phyloP scores from a whole-genome alignment of 1,140 invertebrate species.

The Globodera ellingtonae region DNA sequence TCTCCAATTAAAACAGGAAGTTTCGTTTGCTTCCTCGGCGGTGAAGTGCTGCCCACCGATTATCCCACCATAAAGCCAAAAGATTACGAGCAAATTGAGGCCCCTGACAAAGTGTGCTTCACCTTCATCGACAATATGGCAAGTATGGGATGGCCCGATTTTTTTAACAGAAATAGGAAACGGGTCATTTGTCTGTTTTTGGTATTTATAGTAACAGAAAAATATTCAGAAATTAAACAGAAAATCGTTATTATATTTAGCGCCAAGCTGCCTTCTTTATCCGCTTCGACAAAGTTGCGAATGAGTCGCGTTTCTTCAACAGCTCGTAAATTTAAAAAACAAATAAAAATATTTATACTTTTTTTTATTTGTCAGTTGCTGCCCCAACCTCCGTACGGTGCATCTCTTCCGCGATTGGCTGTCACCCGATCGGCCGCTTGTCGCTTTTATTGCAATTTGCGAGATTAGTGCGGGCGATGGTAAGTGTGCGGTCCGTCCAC shows the following conservation, averaged over 20 bases:
- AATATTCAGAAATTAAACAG: no score
- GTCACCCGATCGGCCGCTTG: slow-evolving; percentile 7
- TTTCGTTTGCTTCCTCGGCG: slow-evolving; percentile 23
- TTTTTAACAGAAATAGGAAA: no score
- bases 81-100: background rate
- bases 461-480: slow-evolving; percentile 18
- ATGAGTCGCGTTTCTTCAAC: slow-evolving; percentile 22
- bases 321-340: slow-evolving; percentile 4
- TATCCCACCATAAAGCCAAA: background rate
- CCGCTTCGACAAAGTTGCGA: slow-evolving; percentile 5
- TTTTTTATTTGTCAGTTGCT: slow-evolving; percentile 12
- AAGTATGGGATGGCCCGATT: no score
- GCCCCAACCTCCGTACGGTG: slow-evolving; percentile 12
- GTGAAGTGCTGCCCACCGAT: slow-evolving; percentile 11
- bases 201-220: no score
- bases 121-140: slow-evolving; percentile 12
- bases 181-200: no score
- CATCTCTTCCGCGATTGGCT: slow-evolving; percentile 15
- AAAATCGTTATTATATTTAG: background rate
- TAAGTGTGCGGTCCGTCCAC: background rate
- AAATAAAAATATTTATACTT: background rate
- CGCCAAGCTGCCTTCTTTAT: slow-evolving; percentile 1
- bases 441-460: slow-evolving; percentile 18
- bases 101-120: slow-evolving; percentile 7
- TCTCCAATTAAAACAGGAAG: background rate